Evolutionary conservation across 2,888 invertebrate genomes (phyloP), one percentile per base, ranked within the genome.

Genomic region (Dolomedes plantarius): DNA sequence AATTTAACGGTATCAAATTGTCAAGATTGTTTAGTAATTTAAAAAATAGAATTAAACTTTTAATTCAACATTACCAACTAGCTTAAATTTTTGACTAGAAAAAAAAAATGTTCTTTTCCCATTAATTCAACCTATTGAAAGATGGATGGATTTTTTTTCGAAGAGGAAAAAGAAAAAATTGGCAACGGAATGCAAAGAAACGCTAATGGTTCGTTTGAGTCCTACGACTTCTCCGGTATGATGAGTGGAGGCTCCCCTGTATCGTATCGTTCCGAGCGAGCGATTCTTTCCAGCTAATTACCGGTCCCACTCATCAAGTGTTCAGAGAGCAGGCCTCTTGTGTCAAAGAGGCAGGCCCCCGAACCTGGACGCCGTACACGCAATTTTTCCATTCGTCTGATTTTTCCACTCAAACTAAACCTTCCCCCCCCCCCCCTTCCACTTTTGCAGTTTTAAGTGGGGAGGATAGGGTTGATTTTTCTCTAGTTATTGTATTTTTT

Each of bases 321-420:
- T 73, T 81, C 73, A 74, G 67, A 68, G 68, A 81, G 77, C 77
- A 67, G 77, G 77, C 72, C 83, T 77, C 72, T 77, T 77, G 83
- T 83, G 83, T 83, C 83, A 83, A 83, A 83, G 72, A 77, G 83
- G 83, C 83, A 73, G 83, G 56, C 67, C 80, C 65, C 72, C 29
- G 39, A 65, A 31, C 36, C 28, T 67, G 67, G 77, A 36, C 46
- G 6, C 46, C 31, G 36, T 41, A 50, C 83, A 83, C 83, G 83
- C 83, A 72, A 83, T 82, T 82, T 76, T 76, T 76, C 82, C 82
- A 82, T 83, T 73, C 69, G 77, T 67, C 73, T 64, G 71, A 71
- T 78, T 78, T 36, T 78, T 74, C 62, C 69, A 69, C 28, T 46
- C 31, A 29, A 68, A 82, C 32, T 72, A 6, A 13, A 6, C 29